phyloP scores from a whole-genome alignment of 2,888 invertebrate genomes.

The Acutogordius australiensis region DNA sequence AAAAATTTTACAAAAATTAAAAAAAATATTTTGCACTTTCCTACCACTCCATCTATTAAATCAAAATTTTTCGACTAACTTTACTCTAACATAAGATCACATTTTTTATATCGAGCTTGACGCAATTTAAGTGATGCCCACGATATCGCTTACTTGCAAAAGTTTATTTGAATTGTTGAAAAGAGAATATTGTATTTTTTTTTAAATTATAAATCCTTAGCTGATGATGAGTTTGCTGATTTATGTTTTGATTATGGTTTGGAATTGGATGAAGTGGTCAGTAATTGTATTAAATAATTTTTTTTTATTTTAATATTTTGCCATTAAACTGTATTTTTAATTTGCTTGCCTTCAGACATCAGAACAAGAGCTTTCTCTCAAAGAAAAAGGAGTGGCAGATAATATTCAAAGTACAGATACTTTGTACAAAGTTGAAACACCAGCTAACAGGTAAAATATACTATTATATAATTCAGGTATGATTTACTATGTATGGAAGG shows the following conservation, averaged over 20 bases:
- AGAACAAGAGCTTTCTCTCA: constrained; percentile 57
- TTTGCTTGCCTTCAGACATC: constrained; percentile 61
- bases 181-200: too few relatives aligned
- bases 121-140: too few relatives aligned
- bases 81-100: too few relatives aligned
- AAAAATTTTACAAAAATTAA: too few relatives aligned
- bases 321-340: too few relatives aligned
- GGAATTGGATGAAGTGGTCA: constrained; percentile 87
- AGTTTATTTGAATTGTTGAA: too few relatives aligned
- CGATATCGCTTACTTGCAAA: too few relatives aligned
- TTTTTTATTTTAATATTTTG: constrained; percentile 16
- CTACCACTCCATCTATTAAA: too few relatives aligned
- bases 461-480: constrained; percentile 34
- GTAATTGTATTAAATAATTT: constrained; percentile 19
- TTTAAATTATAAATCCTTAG: too few relatives aligned
- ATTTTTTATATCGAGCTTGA: too few relatives aligned
- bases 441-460: constrained; percentile 41
- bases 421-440: constrained; percentile 76
- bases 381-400: constrained; percentile 45
- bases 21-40: too few relatives aligned
- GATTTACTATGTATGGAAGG: constrained; percentile 86
- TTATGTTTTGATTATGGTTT: constrained; percentile 85
- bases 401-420: constrained; percentile 39
- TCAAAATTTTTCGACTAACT: too few relatives aligned
- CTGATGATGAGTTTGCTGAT: constrained; percentile 73